Evolutionary conservation across 2,797 vertebrate genomes (phyloP).

Genomic region (Silurus lanzhouensis): DNA sequence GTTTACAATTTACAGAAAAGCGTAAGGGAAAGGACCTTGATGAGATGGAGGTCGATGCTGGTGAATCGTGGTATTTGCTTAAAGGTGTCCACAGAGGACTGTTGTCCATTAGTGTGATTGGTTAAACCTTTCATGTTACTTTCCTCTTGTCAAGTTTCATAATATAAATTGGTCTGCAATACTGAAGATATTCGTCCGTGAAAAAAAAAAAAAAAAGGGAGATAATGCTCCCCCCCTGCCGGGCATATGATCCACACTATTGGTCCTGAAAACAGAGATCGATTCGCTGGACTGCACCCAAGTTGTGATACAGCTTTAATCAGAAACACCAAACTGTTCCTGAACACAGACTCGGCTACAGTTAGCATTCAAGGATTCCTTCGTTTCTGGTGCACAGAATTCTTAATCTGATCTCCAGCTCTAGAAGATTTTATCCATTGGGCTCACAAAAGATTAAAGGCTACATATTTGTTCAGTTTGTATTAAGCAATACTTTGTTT

Average conservation of each 20-base stretch:
- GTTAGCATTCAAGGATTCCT: slow-evolving; percentile 22
- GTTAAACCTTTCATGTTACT: slow-evolving; percentile 12
- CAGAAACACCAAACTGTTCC: background rate
- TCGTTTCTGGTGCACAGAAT: slow-evolving; percentile 11
- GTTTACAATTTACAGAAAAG: slow-evolving; percentile 3
- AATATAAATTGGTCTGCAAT: slow-evolving; percentile 18
- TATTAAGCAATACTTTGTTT: background rate
- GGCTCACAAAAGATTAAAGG: background rate
- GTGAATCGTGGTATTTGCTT: background rate
- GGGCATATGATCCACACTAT: background rate
- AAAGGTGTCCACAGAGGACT: background rate
- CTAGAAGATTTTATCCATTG: background rate
- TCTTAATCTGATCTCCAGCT: slow-evolving; percentile 10
- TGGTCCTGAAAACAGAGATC: slow-evolving; percentile 11
- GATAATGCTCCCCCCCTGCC: background rate
- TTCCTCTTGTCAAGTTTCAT: background rate
- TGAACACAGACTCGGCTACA: background rate
- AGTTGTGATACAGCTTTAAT: slow-evolving; percentile 5
- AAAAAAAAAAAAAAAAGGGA: background rate
- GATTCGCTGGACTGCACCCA: slow-evolving; percentile 16
- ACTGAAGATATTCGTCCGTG: slow-evolving; percentile 1
- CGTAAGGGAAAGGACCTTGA: slow-evolving; percentile 9
- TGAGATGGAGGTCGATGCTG: background rate
- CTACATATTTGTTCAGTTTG: background rate
- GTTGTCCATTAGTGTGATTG: slow-evolving; percentile 24